A percentile compares a stretch with the other conserved stretches of the same genome.
phyloP scores from a whole-genome alignment of 2,797 vertebrate species.

The Huso huso region DNA sequence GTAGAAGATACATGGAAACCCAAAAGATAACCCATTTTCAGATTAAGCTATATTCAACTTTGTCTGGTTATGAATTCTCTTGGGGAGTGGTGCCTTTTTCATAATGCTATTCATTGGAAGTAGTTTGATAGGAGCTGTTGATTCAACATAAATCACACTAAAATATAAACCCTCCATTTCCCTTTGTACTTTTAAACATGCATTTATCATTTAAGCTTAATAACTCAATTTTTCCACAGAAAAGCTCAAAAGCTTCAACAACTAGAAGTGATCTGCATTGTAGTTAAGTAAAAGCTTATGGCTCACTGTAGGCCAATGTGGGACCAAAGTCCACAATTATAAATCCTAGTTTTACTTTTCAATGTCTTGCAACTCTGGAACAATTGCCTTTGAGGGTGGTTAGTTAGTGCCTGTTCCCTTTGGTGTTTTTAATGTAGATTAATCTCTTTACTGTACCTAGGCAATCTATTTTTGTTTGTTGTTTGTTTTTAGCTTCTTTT shows the following conservation, averaged over 20 bases:
- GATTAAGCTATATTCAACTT: no score
- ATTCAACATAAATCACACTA: no score
- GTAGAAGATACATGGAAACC: no score
- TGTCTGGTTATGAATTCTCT: no score
- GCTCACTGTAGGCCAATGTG: background rate
- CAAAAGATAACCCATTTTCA: no score
- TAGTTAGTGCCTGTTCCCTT: slow-evolving; percentile 41
- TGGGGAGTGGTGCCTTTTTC: no score
- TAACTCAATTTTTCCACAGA: no score
- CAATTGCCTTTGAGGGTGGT: slow-evolving; percentile 38
- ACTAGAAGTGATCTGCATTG: background rate
- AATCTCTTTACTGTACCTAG: slow-evolving; percentile 65
- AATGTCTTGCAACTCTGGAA: slow-evolving; percentile 34
- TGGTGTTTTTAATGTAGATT: slow-evolving; percentile 67
- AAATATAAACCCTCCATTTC: no score
- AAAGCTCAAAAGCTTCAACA: background rate
- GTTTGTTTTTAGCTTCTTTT: slow-evolving; percentile 64
- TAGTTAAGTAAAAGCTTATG: background rate
- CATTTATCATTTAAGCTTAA: no score
- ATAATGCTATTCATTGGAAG: no score
- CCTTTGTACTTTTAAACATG: no score
- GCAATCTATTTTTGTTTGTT: slow-evolving; percentile 75
- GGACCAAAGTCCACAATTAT: slow-evolving; percentile 24
- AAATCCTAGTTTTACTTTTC: slow-evolving; percentile 32
- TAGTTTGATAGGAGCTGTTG: no score